phyloP scores from a whole-genome alignment of 2,888 invertebrate genomes.

The Oscheius sp. region DNA sequence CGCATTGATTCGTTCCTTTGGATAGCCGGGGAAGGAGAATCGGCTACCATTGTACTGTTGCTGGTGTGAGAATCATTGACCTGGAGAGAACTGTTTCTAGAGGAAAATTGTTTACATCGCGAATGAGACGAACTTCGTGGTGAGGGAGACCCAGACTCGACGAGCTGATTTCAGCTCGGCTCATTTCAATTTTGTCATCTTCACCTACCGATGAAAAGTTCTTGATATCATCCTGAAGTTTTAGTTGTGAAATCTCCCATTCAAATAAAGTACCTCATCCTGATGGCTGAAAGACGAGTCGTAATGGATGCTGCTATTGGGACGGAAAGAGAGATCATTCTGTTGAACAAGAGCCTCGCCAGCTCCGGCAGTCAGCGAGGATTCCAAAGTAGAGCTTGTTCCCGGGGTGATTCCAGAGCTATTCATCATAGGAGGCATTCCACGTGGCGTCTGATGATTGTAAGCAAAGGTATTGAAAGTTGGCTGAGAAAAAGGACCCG shows the following conservation, averaged over 20 bases:
- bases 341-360: constrained; percentile 43
- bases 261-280: not conserved
- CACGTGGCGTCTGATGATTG: not conserved
- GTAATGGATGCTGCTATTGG: not conserved
- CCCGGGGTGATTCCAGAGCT: not conserved
- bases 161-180: not conserved
- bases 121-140: not conserved
- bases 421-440: not conserved
- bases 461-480: not conserved
- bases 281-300: constrained; percentile 14
- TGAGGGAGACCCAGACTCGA: constrained; percentile 1
- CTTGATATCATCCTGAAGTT: constrained; percentile 17
- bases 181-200: not conserved
- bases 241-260: not conserved
- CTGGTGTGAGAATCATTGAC: constrained; percentile 9
- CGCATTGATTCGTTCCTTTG: no score
- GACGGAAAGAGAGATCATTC: constrained; percentile 37
- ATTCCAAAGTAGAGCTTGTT: constrained; percentile 15
- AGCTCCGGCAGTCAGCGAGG: constrained; percentile 32
- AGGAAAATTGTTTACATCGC: not conserved
- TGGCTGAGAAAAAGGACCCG: not conserved
- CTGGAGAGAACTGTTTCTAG: not conserved
- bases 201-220: not conserved
- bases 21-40: not conserved
- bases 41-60: constrained; percentile 9